Conservation (phyloP, 2,888 invertebrate species). For the Drosophila lutescens region DNA sequence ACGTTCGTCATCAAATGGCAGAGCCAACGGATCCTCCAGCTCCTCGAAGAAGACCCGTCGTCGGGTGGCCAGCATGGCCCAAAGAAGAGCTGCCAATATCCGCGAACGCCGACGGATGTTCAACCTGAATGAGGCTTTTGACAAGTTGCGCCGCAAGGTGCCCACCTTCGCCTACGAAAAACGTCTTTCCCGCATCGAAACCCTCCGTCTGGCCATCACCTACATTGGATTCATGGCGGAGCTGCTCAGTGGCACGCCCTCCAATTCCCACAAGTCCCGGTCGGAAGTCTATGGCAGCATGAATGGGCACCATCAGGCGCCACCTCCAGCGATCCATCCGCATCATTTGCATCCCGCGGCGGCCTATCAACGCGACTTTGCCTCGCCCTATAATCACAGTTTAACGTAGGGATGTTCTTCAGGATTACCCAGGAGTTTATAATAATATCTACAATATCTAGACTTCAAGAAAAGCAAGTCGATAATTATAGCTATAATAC, state of each 20-base stretch:
- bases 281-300: slow-evolving; percentile 82
- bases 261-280: slow-evolving; percentile 82
- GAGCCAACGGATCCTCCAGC: slow-evolving; percentile 72
- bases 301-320: slow-evolving; percentile 82
- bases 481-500: background rate
- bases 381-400: slow-evolving; percentile 83
- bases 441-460: too few relatives aligned
- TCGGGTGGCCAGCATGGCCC: slow-evolving; percentile 95
- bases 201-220: slow-evolving; percentile 95
- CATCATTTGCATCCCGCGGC: slow-evolving; percentile 82
- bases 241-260: slow-evolving; percentile 89
- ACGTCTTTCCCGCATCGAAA: slow-evolving; percentile 96
- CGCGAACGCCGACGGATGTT: slow-evolving; percentile 97
- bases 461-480: background rate
- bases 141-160: slow-evolving; percentile 94
- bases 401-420: slow-evolving; percentile 58
- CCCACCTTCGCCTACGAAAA: slow-evolving; percentile 99
- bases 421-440: too few relatives aligned
- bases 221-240: slow-evolving; percentile 99
- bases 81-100: slow-evolving; percentile 96
- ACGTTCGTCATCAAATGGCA: slow-evolving; percentile 71
- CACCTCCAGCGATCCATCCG: slow-evolving; percentile 67
- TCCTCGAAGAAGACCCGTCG: slow-evolving; percentile 91
- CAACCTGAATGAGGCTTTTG: slow-evolving; percentile 97
- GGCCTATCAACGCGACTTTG: slow-evolving; percentile 83